These are phyloP conservation scores for Scaptomyza reducta DNA, from an alignment of 2,888 invertebrate genomes.

Conservation along the genomic window DNA sequence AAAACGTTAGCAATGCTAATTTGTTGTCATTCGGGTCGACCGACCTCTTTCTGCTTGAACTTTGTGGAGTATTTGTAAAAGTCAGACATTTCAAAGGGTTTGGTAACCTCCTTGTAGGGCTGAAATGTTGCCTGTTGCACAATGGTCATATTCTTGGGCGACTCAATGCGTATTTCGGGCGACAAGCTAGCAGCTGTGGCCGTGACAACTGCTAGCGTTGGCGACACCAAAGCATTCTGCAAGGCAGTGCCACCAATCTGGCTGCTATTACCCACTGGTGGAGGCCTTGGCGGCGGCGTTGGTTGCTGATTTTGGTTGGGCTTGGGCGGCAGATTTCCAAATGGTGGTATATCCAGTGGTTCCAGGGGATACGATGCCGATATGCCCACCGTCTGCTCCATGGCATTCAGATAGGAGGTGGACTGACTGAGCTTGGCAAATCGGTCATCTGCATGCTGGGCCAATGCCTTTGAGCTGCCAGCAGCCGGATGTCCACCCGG, in stretches of 20 bases:
- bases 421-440: conserved; percentile 82
- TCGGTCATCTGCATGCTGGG: conserved; percentile 65
- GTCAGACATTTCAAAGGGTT: conserved; percentile 99
- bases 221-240: conserved; percentile 57
- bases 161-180: conserved; percentile 87
- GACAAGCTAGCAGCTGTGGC: conserved; percentile 57
- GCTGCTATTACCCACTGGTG: conserved; percentile 52
- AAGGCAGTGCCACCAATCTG: conserved; percentile 29
- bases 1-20: conserved; percentile 4
- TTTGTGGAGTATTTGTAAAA: conserved; percentile 99
- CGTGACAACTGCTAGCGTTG: conserved; percentile 48
- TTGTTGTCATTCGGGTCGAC: conserved; percentile 65
- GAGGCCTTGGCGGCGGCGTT: conserved; percentile 67
- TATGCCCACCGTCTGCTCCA: conserved; percentile 71
- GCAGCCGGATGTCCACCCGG: conserved; percentile 41
- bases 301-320: conserved; percentile 71
- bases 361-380: conserved; percentile 66
- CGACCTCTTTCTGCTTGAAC: conserved; percentile 88
- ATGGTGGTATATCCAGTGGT: conserved; percentile 61
- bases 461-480: conserved; percentile 60
- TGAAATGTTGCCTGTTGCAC: conserved; percentile 95
- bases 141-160: conserved; percentile 92
- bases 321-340: conserved; percentile 66
- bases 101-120: conserved; percentile 96
- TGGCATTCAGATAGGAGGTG: conserved; percentile 81